Base-by-base conservation (phyloP, 2,888 invertebrate genomes). In the Drosophila algonquin region DNA sequence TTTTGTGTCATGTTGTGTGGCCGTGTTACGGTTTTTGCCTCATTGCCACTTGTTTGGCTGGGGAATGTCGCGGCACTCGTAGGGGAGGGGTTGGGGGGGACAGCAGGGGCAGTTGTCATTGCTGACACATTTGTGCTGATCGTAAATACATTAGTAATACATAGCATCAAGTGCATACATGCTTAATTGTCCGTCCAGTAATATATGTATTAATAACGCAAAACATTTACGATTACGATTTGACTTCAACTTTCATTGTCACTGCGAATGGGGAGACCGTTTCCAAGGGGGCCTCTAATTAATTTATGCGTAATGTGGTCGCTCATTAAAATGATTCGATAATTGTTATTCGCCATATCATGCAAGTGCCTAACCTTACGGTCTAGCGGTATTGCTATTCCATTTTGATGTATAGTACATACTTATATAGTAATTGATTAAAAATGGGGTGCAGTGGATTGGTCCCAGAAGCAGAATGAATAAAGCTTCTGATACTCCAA, bases 1-100 rank as follows among this genome's bases (percentile, higher is more conserved):
- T 78, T 82, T 80, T 80, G 84, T 82, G 87, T 86, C 81, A 83
- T 82, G 81, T 82, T 82, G 87, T 87, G 84, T 82, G 82, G 85
- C 87, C 82, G 79, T 82, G 82, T 84, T 87, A 83, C 82, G 82
- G 67, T 84, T 84, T 77, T 75, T 71, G 85, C 69, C 87, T 79
- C 82, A 82, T 82, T 82, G 85, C 82, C 87, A 82, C 85, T 81
- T 73, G 56, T 71, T 72, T n/a, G 50, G 50, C 24, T 9, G 12
- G 21, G 32, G 21, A 18, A 40, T 40, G 40, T 40, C n/a, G 40
- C n/a, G 47, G 32, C 32, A 35, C 12, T 35, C 35, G 12, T 1
- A 21, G 40, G 18, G 46, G 14, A 24, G 8, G 9, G 46, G 52
- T 21, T 21, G n/a, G 30, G 24, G 16, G 60, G 35, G 55, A 53